A percentile compares a stretch with the other conserved stretches of the same genome.
These are phyloP conservation scores for Cydia fagiglandana DNA, from an alignment of 1,140 invertebrate species.

Conservation along the genomic window DNA sequence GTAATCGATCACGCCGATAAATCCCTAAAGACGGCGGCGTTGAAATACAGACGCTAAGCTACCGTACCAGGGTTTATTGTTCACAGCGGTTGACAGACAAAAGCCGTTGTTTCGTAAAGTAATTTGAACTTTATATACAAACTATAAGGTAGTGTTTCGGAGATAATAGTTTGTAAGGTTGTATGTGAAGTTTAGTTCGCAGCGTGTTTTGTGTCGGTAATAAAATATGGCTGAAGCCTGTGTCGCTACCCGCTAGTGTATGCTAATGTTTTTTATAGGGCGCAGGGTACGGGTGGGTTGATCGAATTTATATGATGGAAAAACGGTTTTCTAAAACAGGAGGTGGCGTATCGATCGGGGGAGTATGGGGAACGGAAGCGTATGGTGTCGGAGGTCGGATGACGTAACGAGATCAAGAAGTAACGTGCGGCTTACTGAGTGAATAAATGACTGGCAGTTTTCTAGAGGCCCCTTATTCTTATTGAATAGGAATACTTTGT, in stretches of 20 bases:
- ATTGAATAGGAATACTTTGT: background rate
- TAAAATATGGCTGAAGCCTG: slow-evolving; percentile 40
- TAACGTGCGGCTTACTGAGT: slow-evolving; percentile 25
- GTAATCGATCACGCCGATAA: slow-evolving; percentile 54
- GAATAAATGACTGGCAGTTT: slow-evolving; percentile 19
- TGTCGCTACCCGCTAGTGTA: slow-evolving; percentile 40
- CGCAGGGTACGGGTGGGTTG: slow-evolving; percentile 40
- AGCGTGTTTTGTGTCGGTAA: slow-evolving; percentile 41
- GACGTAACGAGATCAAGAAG: slow-evolving; percentile 16
- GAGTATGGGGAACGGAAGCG: background rate
- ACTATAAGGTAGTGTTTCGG: slow-evolving; percentile 26
- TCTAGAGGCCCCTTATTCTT: background rate
- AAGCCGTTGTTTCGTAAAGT: slow-evolving; percentile 18
- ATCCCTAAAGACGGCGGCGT: slow-evolving; percentile 33
- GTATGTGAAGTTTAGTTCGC: slow-evolving; percentile 40
- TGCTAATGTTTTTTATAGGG: slow-evolving; percentile 53
- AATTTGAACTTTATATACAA: slow-evolving; percentile 4
- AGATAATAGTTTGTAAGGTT: slow-evolving; percentile 36
- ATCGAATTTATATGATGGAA: slow-evolving; percentile 50
- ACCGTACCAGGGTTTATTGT: slow-evolving; percentile 37
- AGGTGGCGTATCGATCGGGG: slow-evolving; percentile 8
- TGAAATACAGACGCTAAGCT: slow-evolving; percentile 43
- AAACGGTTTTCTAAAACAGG: slow-evolving; percentile 30
- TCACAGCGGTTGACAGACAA: slow-evolving; percentile 34
- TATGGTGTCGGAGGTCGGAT: slow-evolving; percentile 12